These are phyloP conservation scores for Drosophila bunnanda DNA, from an alignment of 2,888 invertebrate genomes.

Conservation along the genomic window DNA sequence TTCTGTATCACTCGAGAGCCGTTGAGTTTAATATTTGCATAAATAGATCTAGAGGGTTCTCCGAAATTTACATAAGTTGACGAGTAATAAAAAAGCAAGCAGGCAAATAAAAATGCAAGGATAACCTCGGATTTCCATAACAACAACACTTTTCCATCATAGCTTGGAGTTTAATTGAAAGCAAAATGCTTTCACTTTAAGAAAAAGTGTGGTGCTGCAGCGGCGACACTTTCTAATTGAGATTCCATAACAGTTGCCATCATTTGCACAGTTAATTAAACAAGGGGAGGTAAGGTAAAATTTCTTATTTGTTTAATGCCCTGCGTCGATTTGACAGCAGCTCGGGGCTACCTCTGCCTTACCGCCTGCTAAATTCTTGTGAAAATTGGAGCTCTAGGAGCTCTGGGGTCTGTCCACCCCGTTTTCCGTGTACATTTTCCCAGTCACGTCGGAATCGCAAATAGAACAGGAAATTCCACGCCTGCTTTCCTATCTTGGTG, in stretches of 20 bases:
- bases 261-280: conserved; percentile 74
- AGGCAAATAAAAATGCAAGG: conserved; percentile 8
- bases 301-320: conserved; percentile 65
- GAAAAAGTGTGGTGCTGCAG: conserved; percentile 39
- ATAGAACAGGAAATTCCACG: conserved; percentile 59
- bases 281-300: conserved; percentile 40
- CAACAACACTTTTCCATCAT: neutral
- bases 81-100: conserved; percentile 15
- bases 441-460: conserved; percentile 67
- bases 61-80: conserved; percentile 32
- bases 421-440: conserved; percentile 27
- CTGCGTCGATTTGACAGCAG: conserved; percentile 41
- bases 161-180: conserved; percentile 20
- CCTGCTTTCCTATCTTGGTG: conserved; percentile 21
- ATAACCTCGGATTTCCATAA: neutral
- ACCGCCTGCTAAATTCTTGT: neutral
- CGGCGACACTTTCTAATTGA: conserved; percentile 60
- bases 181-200: conserved; percentile 3
- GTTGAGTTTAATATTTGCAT: conserved; percentile 33
- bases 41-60: conserved; percentile 12
- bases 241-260: conserved; percentile 57
- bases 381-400: conserved; percentile 7
- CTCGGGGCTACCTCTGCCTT: neutral
- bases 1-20: conserved; percentile 3
- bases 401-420: conserved; percentile 10